Base-by-base conservation (phyloP, 2,888 invertebrate genomes). In the Limnephilus rhombicus region DNA sequence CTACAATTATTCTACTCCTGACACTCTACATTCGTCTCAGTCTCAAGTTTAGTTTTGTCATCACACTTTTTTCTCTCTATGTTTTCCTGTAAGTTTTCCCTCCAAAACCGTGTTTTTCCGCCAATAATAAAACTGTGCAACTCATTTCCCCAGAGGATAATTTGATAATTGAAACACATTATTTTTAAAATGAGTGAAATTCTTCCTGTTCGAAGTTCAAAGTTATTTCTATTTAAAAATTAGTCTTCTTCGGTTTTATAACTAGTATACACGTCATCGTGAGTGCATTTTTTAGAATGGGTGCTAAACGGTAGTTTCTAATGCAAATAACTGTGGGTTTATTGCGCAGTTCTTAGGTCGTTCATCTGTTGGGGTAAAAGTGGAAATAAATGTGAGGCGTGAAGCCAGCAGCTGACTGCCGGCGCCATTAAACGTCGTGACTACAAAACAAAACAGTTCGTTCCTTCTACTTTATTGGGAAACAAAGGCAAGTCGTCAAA, bases 401-500 rank as follows among this genome's bases (percentile, higher is more conserved):
- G 34, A 83, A 83, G 83, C 37, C 83, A 37, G n/a, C 83, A 37
- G n/a, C 68, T 34, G 34, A 83, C 34, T 83, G 53, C 37, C 1
- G 85, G 85, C 85, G 85, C 85, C 85, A 86, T 41, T 24, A 41
- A 15, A 49, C 12, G 41, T 86, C 85, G 85, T 86, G 85, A 86
- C 85, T 86, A 24, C 29, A 24, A 86, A 86, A 86, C 82, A 34
- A 34, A 82, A 34, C 82, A 68, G 68, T 68, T n/a, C 24, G 68
- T n/a, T 68, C 24, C n/a, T 68, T 24, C 68, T 68, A 68, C 24
- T 68, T 82, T 86, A 86, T 86, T 86, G 29, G 85, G 85, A 86
- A 86, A 86, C 45, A 86, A 86, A 86, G n/a, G 45, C 85, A n/a
- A 86, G 85, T n/a, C 85, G 13, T 86, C 85, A 86, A 86, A 29